phyloP scores from a whole-genome alignment of 2,888 invertebrate species.

The Melitaea athalia region DNA sequence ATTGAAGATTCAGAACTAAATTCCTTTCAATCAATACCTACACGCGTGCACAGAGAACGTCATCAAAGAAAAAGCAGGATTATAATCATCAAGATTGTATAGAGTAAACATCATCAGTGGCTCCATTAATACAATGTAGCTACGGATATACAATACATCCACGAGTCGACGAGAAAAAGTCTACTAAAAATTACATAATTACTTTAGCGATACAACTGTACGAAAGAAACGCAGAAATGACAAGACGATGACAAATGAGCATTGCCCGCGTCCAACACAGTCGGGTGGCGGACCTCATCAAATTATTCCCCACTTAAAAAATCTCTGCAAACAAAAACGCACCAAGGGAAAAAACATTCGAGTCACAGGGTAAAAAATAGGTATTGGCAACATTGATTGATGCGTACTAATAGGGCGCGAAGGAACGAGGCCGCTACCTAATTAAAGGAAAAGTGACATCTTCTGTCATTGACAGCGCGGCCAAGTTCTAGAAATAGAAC shows the following conservation, averaged over 20 bases:
- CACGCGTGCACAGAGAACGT: conserved; percentile 1
- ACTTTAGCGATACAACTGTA: conserved; percentile 78
- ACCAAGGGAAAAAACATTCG: conserved; percentile 68
- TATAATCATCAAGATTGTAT: conserved; percentile 16
- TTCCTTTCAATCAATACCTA: conserved; percentile 20
- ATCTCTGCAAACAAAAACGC: conserved; percentile 81
- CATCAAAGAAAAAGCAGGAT: conserved; percentile 13
- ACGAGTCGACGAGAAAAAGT: conserved; percentile 61
- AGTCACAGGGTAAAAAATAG: conserved; percentile 77
- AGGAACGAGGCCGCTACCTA: conserved; percentile 78
- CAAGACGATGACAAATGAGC: conserved; percentile 83
- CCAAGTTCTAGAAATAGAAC: conserved; percentile 74
- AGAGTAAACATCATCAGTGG: conserved; percentile 35
- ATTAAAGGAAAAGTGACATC: conserved; percentile 81
- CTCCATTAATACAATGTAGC: conserved; percentile 36
- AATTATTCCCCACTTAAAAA: conserved; percentile 82
- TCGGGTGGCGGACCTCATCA: conserved; percentile 82
- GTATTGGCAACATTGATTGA: conserved; percentile 83
- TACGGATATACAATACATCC: conserved; percentile 44
- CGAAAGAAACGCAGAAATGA: conserved; percentile 81
- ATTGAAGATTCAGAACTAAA: background rate
- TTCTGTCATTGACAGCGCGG: conserved; percentile 76
- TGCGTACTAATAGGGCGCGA: conserved; percentile 82
- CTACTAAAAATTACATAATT: conserved; percentile 78
- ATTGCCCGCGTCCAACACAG: conserved; percentile 73